Conservation (phyloP, 1,140 invertebrate species). For the Leptinotarsa undecemlineata region DNA sequence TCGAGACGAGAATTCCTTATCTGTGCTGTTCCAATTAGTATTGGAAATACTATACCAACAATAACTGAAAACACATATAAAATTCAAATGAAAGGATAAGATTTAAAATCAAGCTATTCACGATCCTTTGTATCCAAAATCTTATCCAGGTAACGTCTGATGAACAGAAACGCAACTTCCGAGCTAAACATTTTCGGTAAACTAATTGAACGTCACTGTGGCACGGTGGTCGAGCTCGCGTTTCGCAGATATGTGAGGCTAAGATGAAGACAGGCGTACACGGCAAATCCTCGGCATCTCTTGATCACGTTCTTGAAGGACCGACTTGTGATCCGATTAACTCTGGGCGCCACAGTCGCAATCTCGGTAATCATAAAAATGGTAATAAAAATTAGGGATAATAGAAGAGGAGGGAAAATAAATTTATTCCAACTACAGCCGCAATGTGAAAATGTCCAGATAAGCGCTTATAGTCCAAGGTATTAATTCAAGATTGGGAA, state of each 20-base stretch:
- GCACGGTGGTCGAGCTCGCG: neutral
- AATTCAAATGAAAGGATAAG: no score
- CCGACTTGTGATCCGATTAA: conserved; percentile 54
- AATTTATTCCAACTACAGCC: neutral
- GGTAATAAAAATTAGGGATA: conserved; percentile 56
- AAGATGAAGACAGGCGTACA: conserved; percentile 47
- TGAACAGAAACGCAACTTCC: neutral
- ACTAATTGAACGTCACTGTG: neutral
- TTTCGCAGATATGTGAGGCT: conserved; percentile 43
- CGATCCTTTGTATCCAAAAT: no score
- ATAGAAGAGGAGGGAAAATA: conserved; percentile 37
- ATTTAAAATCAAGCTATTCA: no score
- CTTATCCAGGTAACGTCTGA: no score
- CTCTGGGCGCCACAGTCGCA: conserved; percentile 48
- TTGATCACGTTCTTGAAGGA: conserved; percentile 52
- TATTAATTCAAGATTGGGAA: no score
- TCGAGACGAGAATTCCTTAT: no score
- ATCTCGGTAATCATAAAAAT: conserved; percentile 56
- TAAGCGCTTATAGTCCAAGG: neutral
- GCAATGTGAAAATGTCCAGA: neutral
- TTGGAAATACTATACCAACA: no score
- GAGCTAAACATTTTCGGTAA: neutral
- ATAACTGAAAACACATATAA: no score
- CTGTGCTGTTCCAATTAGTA: no score
- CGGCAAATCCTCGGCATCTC: conserved; percentile 50